Evolutionary conservation across 2,113 vertebrate species (phyloP).

Genomic region (Cathartes aura): DNA sequence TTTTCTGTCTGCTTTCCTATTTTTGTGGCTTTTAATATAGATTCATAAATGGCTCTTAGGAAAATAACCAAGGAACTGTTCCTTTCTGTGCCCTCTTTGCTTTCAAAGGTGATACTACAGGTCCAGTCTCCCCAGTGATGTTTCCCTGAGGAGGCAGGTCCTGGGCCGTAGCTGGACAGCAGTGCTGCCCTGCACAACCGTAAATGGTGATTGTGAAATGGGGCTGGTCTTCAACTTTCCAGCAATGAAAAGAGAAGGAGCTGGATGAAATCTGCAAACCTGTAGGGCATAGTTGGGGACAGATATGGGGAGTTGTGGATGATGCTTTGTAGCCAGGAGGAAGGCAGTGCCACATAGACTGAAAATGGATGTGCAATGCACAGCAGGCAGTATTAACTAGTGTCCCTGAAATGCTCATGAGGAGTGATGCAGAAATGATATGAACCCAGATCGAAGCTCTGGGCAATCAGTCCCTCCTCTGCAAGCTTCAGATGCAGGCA

Average conservation of each 20-base stretch:
- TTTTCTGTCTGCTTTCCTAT: constrained; percentile 28
- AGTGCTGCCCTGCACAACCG: accelerated
- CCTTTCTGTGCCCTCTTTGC: background rate
- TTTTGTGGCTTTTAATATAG: constrained; percentile 62
- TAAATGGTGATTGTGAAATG: background rate
- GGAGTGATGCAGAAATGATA: background rate
- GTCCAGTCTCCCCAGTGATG: background rate
- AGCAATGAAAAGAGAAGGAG: background rate
- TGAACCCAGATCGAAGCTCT: background rate
- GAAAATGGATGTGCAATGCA: background rate
- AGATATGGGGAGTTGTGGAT: accelerated
- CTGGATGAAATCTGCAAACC: background rate
- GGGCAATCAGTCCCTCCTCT: background rate
- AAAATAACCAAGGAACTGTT: background rate
- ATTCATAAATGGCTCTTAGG: constrained; percentile 22
- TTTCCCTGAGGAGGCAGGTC: background rate
- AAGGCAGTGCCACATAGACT: background rate
- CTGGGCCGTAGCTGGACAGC: background rate
- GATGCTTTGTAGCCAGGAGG: background rate
- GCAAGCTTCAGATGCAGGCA: background rate
- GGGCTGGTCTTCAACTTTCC: background rate
- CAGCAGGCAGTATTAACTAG: accelerated
- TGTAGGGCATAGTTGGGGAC: background rate
- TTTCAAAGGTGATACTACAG: background rate
- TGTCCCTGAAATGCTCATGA: accelerated